Evolutionary conservation across 1,140 invertebrate species (phyloP).

Genomic region (Diorhabda carinulata): DNA sequence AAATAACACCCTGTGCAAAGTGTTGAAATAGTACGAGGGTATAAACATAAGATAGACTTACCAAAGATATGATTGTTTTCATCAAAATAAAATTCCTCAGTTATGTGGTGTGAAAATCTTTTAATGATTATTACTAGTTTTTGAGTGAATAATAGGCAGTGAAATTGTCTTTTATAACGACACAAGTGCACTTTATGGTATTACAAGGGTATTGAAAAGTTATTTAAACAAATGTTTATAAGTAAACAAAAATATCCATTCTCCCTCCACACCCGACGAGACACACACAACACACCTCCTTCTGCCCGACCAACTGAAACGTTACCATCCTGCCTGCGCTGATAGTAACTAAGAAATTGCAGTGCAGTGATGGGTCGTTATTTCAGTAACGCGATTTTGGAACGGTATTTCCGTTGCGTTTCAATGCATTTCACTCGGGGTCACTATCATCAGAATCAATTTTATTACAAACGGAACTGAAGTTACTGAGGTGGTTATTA

Average conservation of each 20-base stretch:
- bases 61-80: neutral
- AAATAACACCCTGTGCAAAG: neutral
- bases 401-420: neutral
- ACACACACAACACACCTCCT: neutral
- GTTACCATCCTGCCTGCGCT: neutral
- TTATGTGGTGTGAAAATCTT: neutral
- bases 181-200: slow-evolving; percentile 2
- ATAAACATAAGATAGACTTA: neutral
- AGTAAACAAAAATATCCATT: slow-evolving; percentile 3
- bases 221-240: neutral
- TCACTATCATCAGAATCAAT: too few species aligned
- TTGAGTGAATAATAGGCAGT: neutral
- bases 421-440: neutral
- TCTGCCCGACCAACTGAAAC: neutral
- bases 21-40: neutral
- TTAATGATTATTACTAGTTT: neutral
- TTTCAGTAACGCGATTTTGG: neutral
- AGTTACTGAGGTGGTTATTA: too few species aligned
- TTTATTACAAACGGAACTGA: too few species aligned
- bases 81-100: neutral
- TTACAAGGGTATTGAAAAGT: slow-evolving; percentile 2
- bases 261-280: slow-evolving; percentile 1
- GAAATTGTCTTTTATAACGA: neutral
- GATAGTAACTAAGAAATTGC: neutral
- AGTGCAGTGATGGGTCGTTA: neutral